Evolutionary conservation across 2,888 invertebrate genomes (phyloP), one percentile per base, ranked within the genome.

Genomic region (Pachymerium ferrugineum): DNA sequence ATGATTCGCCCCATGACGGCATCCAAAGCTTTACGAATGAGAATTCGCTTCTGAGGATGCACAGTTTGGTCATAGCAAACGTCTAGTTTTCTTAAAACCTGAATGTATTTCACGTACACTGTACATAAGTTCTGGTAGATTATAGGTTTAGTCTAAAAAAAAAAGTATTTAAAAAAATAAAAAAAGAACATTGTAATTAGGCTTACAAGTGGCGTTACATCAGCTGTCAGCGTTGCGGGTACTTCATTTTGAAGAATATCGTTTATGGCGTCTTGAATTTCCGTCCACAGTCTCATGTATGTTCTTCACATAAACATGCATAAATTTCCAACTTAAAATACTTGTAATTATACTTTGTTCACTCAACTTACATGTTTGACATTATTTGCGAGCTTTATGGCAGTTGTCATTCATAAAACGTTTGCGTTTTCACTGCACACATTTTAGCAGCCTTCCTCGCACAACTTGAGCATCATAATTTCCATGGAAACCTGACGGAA

Each of bases 31-130:
- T 89, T 86, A 76, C 87, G 86, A 0, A 96, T 86, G n/a, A 96
- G 85, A 70, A 89, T 81, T 31, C 94, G 86, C 81, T 97, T 97
- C 81, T 97, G 97, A 0, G 97, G 96, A 81, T 97, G 97, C 42
- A 95, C 85, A 78, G 94, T 86, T 84, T 95, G 95, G 79, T 97
- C 96, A 79, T 95, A 93, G 75, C 93, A 91, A 74, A 88, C 85
- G 79, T 93, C 90, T 33, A 96, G 81, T 78, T 87, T 88, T 77
- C 90, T 88, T 25, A 91, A 86, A 0, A 92, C 86, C 28, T 89
- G 84, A 4, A 94, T 90, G 80, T 96, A 97, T 78, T 90, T 88
- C 1, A 93, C 85, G 81, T 94, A 93, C 72, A 96, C 81, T 0
- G 81, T 83, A 0, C 83, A 83, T 70, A 83, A 75, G 19, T 81